phyloP scores from a whole-genome alignment of 92 coral and sea anemone genomes.

The Paragorgia papillata region DNA sequence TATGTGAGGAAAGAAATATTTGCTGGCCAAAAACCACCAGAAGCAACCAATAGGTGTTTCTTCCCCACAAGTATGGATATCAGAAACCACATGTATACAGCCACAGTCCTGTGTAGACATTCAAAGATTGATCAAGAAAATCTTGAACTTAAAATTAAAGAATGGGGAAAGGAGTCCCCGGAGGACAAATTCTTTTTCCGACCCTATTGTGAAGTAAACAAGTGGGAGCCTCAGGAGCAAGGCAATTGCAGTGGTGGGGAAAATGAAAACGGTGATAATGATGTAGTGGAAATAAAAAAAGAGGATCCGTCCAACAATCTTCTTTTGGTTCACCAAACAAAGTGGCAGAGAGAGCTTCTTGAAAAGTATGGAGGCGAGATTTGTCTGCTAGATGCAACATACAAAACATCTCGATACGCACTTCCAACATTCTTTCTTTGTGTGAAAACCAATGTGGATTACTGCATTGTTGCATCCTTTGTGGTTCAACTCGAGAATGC shows the following conservation, averaged over 20 bases:
- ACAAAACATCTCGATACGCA: conserved; percentile 62
- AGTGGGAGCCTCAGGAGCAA: neutral
- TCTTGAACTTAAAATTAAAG: conserved; percentile 39
- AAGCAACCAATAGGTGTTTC: conserved; percentile 30
- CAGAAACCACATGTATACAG: conserved; percentile 33
- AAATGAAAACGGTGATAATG: conserved; percentile 8
- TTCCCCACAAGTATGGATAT: conserved; percentile 27
- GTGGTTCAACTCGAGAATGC: conserved; percentile 41
- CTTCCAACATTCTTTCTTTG: conserved; percentile 55
- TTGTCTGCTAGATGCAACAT: conserved; percentile 59
- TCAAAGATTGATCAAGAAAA: conserved; percentile 50
- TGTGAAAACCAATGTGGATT: conserved; percentile 64
- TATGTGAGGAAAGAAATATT: conserved; percentile 35
- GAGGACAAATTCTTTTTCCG: conserved; percentile 44
- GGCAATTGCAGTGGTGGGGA: neutral
- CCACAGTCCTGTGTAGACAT: neutral
- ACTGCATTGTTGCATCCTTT: conserved; percentile 63
- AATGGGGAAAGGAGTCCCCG: conserved; percentile 32
- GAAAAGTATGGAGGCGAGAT: conserved; percentile 54
- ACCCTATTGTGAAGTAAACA: conserved; percentile 20
- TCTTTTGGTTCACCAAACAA: conserved; percentile 54
- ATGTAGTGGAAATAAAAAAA: conserved; percentile 5
- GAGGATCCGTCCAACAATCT: conserved; percentile 35
- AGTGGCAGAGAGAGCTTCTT: conserved; percentile 51
- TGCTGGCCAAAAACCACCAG: conserved; percentile 18